Conservation (phyloP, 2,113 vertebrate genomes). For the Forbesichthys agassizii region DNA sequence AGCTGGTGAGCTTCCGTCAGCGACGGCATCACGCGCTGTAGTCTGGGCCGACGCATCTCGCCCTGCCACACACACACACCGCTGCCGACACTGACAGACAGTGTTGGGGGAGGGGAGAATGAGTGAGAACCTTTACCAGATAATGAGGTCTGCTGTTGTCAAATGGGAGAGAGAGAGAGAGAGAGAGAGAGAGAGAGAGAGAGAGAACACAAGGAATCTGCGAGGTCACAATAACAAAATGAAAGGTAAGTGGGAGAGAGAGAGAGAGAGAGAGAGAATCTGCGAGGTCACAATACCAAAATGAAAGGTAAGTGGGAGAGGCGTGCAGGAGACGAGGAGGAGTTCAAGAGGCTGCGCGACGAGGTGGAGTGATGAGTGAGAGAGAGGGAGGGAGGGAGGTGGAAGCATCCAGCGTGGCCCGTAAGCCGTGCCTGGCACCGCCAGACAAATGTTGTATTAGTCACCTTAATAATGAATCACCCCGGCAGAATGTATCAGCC, state of each 20-base stretch:
- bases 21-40: conserved; percentile 39
- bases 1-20: conserved; percentile 45
- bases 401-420: conserved; percentile 66
- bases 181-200: too few relatives aligned
- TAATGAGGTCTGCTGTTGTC: conserved; percentile 49
- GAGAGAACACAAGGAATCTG: conserved; percentile 42
- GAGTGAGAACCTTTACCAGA: conserved; percentile 60
- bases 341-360: neutral
- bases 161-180: conserved; percentile 39
- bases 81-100: conserved; percentile 9
- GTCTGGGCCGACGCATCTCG: conserved; percentile 54
- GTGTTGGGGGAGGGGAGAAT: conserved; percentile 22
- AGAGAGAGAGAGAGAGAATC: conserved; percentile 43
- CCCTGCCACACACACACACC: conserved; percentile 43
- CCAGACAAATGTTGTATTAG: conserved; percentile 79
- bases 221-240: conserved; percentile 58
- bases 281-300: conserved; percentile 58
- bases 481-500: conserved; percentile 72
- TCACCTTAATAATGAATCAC: conserved; percentile 82
- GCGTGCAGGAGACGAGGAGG: conserved; percentile 44
- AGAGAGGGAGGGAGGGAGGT: conserved; percentile 14
- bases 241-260: conserved; percentile 39
- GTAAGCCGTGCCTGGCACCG: conserved; percentile 57
- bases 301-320: conserved; percentile 42
- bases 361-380: conserved; percentile 9